A percentile compares a stretch with the other conserved stretches of the same genome.
Evolutionary conservation across 1,140 invertebrate species (phyloP).

Genomic region (Whitmania pigra): DNA sequence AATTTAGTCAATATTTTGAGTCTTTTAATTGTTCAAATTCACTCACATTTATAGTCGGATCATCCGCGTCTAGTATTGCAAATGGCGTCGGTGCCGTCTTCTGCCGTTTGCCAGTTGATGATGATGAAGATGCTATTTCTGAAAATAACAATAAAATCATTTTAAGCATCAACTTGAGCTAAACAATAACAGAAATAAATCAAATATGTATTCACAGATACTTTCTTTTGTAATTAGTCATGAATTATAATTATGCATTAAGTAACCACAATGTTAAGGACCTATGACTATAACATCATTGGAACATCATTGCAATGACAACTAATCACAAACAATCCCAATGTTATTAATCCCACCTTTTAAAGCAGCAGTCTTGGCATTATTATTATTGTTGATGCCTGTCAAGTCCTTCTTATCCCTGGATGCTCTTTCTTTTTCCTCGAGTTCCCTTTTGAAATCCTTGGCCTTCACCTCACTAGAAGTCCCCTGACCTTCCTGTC

Average conservation of each 20-base stretch:
- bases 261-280: too few species aligned
- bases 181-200: too few species aligned
- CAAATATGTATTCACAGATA: too few species aligned
- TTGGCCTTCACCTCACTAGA: constrained; percentile 67
- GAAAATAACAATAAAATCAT: constrained; percentile 4
- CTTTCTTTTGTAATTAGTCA: too few species aligned
- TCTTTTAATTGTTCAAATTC: not conserved
- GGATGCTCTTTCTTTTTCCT: constrained; percentile 65
- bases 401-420: constrained; percentile 37
- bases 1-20: not conserved
- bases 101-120: constrained; percentile 34
- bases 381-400: constrained; percentile 25
- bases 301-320: too few species aligned
- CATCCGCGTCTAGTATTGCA: constrained; percentile 86
- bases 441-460: constrained; percentile 88
- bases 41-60: constrained; percentile 66
- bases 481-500: constrained; percentile 90
- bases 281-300: too few species aligned
- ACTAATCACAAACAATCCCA: constrained; percentile 5
- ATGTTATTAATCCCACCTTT: not conserved
- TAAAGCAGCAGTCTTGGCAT: not conserved
- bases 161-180: too few species aligned
- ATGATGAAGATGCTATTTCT: constrained; percentile 45
- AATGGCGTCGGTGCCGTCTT: constrained; percentile 51
- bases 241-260: too few species aligned